A percentile compares a stretch with the other conserved stretches of the same genome.
Evolutionary conservation across 1,140 invertebrate genomes (phyloP).

Genomic region (Muscidifurax raptorellus): DNA sequence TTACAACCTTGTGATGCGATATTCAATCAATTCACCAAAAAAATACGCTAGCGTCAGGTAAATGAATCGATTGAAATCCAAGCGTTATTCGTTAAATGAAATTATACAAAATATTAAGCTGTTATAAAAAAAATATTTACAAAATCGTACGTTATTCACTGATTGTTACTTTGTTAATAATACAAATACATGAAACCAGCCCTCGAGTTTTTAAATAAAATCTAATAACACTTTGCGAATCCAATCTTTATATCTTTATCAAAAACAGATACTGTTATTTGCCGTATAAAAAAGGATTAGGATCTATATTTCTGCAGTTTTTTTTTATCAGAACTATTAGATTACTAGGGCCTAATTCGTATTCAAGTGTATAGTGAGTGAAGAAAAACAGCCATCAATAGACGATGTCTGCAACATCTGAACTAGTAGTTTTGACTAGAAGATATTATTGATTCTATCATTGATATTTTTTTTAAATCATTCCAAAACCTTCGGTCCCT

Average conservation of each 20-base stretch:
- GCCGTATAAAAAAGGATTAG: constrained; percentile 51
- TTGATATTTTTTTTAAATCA: constrained; percentile 80
- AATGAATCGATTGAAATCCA: constrained; percentile 11
- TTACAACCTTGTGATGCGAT: constrained; percentile 9
- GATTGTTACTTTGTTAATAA: constrained; percentile 9
- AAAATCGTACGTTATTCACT: background rate
- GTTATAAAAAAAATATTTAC: constrained; percentile 34
- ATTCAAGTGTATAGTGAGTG: constrained; percentile 39
- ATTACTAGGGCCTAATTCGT: constrained; percentile 42
- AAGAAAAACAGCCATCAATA: constrained; percentile 41
- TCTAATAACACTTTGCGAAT: constrained; percentile 22
- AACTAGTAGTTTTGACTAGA: constrained; percentile 47
- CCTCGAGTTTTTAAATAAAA: constrained; percentile 20
- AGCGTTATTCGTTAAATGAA: background rate
- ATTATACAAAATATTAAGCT: background rate
- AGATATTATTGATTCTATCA: constrained; percentile 46
- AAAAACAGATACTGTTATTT: constrained; percentile 48
- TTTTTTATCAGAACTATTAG: constrained; percentile 33
- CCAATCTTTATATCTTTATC: constrained; percentile 47
- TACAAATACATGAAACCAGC: constrained; percentile 16
- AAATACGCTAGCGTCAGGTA: background rate
- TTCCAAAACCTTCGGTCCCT: constrained; percentile 96
- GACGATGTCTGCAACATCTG: constrained; percentile 39
- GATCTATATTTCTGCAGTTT: constrained; percentile 31
- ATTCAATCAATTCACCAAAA: background rate